Evolutionary conservation across 1,140 invertebrate genomes (phyloP).

Genomic region (Drosophila baimaii): DNA sequence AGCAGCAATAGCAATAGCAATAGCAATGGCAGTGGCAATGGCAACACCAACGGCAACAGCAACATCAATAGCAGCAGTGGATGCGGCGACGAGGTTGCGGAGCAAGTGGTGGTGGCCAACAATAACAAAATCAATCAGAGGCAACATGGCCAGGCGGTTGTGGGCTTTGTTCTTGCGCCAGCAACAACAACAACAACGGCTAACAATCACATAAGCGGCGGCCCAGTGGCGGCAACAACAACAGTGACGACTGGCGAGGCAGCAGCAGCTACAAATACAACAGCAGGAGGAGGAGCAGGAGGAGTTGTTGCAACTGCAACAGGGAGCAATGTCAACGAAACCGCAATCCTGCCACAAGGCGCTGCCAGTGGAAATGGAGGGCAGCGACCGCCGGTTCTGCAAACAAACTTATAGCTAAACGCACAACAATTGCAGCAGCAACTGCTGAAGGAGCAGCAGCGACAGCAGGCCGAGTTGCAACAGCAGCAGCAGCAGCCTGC

Average conservation of each 20-base stretch:
- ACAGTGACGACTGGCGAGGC: conserved; percentile 14
- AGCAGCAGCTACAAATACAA: conserved; percentile 16
- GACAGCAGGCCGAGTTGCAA: conserved; percentile 42
- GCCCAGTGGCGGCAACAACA: conserved; percentile 27
- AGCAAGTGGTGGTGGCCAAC: conserved; percentile 76
- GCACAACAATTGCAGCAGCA: conserved; percentile 75
- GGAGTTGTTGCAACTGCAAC: conserved; percentile 5
- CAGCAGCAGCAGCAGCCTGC: conserved; percentile 18
- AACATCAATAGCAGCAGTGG: conserved; percentile 1
- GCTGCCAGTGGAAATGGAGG: conserved; percentile 26
- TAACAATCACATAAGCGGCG: conserved; percentile 44
- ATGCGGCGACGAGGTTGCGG: conserved; percentile 22
- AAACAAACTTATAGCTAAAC: conserved; percentile 83
- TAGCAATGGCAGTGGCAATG: conserved; percentile 12
- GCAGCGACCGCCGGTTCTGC: conserved; percentile 59
- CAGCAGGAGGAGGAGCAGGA: background rate
- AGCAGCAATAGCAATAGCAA: conserved; percentile 4
- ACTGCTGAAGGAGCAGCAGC: conserved; percentile 66
- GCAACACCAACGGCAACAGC: conserved; percentile 1
- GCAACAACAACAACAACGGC: conserved; percentile 35
- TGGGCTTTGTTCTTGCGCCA: conserved; percentile 20
- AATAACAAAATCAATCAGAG: conserved; percentile 83
- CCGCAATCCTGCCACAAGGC: conserved; percentile 18
- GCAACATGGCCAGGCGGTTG: conserved; percentile 60
- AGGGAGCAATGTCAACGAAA: conserved; percentile 19